These are phyloP conservation scores for Momotus momota DNA, from an alignment of 2,797 vertebrate genomes.

Conservation along the genomic window DNA sequence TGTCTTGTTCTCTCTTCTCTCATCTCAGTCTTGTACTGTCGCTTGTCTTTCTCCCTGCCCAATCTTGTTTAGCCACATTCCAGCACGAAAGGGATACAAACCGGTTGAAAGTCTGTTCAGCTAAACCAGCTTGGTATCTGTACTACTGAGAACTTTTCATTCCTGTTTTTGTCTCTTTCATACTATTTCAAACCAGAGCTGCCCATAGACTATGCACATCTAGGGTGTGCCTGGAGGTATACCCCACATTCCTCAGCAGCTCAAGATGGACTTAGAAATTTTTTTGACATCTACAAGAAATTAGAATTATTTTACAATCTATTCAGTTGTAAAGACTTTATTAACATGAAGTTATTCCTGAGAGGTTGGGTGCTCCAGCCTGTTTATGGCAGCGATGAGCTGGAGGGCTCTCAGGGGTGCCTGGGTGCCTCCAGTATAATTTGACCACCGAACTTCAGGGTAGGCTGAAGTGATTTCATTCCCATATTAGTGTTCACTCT, in stretches of 20 bases:
- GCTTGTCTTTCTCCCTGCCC: not conserved
- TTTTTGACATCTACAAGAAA: conserved; percentile 27
- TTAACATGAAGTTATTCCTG: not conserved
- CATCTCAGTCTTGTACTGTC: not conserved
- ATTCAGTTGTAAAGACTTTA: not conserved
- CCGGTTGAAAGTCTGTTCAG: not conserved
- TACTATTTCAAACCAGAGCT: not conserved
- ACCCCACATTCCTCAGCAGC: not conserved
- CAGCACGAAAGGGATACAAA: not conserved
- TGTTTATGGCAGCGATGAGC: conserved; percentile 2
- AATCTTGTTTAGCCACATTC: not conserved
- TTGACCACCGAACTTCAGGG: not conserved
- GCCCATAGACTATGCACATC: not conserved
- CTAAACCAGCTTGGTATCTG: not conserved
- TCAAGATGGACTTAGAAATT: not conserved
- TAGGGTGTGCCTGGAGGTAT: not conserved
- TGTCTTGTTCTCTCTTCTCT: not conserved
- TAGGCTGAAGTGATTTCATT: not conserved
- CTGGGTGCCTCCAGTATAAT: not conserved
- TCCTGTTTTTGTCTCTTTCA: not conserved
- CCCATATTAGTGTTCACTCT: not conserved
- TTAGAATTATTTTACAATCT: not conserved
- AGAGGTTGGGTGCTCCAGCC: not conserved
- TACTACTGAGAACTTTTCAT: not conserved
- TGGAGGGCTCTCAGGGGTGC: not conserved